phyloP scores from a whole-genome alignment of 2,888 invertebrate genomes.

The Hetaerina titia region DNA sequence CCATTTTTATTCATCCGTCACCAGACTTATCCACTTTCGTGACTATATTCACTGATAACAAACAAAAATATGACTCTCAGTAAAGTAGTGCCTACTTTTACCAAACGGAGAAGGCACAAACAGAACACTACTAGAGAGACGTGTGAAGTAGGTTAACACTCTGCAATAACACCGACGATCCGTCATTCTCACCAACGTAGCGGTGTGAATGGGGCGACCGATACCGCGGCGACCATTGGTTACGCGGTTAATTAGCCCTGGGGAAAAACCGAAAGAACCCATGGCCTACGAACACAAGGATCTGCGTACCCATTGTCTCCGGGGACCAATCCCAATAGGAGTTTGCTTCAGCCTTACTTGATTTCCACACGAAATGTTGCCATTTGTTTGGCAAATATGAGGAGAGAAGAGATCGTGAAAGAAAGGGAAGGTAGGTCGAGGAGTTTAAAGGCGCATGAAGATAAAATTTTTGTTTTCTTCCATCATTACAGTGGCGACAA shows the following conservation, averaged over 20 bases:
- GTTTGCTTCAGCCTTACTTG: background rate
- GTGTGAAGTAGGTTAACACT: background rate
- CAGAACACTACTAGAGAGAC: background rate
- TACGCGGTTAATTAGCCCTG: slow-evolving; percentile 47
- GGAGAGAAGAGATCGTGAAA: background rate
- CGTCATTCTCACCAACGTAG: background rate
- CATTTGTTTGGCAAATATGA: background rate
- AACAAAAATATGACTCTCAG: background rate
- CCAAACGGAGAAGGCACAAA: background rate
- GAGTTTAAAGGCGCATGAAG: background rate
- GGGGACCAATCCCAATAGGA: background rate
- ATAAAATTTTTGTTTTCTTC: background rate
- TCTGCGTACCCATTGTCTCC: background rate
- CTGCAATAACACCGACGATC: background rate
- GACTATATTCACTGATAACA: background rate
- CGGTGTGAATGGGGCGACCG: background rate
- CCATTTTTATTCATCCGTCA: background rate
- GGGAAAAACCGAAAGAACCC: background rate
- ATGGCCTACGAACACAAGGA: background rate
- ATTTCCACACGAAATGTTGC: background rate
- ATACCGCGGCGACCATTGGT: background rate
- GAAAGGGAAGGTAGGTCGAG: background rate
- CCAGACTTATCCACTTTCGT: background rate
- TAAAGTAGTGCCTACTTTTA: background rate
- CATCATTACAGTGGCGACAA: background rate